Percentiles rank a stretch among this genome's conserved stretches.
These are phyloP conservation scores for Actinernus sp. DNA, from an alignment of 92 coral and sea anemone genomes.

Conservation along the genomic window DNA sequence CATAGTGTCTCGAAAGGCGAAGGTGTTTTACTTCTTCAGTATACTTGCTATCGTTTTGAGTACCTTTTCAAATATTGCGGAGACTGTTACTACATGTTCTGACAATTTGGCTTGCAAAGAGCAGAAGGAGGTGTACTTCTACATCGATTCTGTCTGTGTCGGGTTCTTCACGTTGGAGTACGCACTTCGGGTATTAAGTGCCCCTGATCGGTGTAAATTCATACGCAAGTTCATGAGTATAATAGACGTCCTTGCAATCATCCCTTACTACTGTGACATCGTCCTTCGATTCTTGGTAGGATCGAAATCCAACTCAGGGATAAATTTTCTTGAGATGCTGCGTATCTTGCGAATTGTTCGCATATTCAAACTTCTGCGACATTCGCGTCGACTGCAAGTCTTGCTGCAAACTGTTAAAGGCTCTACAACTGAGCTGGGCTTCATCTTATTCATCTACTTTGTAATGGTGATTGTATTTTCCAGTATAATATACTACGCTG, in stretches of 20 bases:
- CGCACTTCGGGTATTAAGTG: slow-evolving; percentile 31
- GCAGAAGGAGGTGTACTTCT: slow-evolving; percentile 48
- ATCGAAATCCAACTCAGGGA: slow-evolving; percentile 33
- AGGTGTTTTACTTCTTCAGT: slow-evolving; percentile 59
- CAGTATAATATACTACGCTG: slow-evolving; percentile 82
- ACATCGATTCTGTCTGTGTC: slow-evolving; percentile 72
- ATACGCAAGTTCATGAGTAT: slow-evolving; percentile 71
- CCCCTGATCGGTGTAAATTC: slow-evolving; percentile 64
- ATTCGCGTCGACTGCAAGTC: slow-evolving; percentile 70
- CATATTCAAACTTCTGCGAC: slow-evolving; percentile 75
- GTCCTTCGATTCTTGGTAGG: slow-evolving; percentile 33
- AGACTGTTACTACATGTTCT: slow-evolving; percentile 67
- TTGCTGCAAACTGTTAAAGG: slow-evolving; percentile 62
- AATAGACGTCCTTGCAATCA: slow-evolving; percentile 73
- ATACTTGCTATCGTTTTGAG: slow-evolving; percentile 65
- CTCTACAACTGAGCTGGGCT: slow-evolving; percentile 78
- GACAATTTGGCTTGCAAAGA: slow-evolving; percentile 57
- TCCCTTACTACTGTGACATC: slow-evolving; percentile 74
- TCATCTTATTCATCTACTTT: slow-evolving; percentile 68
- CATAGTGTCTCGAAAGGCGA: slow-evolving; percentile 42
- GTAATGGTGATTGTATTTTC: slow-evolving; percentile 75
- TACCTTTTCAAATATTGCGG: slow-evolving; percentile 67
- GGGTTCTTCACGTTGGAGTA: slow-evolving; percentile 78
- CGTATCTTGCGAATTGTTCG: slow-evolving; percentile 80
- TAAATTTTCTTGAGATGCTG: slow-evolving; percentile 63